These are phyloP conservation scores for Stictonetta naevosa DNA, from an alignment of 2,113 vertebrate species.

Conservation along the genomic window DNA sequence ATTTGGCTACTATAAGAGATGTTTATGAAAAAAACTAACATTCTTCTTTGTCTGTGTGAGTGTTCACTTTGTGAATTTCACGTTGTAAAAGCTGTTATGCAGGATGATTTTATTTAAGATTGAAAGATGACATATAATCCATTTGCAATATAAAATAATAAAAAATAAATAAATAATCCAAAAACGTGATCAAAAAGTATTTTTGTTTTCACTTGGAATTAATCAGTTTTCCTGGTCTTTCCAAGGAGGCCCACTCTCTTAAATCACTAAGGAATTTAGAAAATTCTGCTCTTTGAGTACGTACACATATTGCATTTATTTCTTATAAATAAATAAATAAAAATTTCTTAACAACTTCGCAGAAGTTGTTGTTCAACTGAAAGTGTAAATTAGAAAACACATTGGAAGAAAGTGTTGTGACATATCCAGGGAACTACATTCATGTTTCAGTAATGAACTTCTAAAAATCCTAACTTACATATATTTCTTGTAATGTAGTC, in stretches of 20 bases:
- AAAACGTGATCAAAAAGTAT: not conserved
- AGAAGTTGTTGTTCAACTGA: not conserved
- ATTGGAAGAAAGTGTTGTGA: not conserved
- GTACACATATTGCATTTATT: not conserved
- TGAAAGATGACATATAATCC: not conserved
- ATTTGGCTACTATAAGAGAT: not conserved
- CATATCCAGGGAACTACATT: not conserved
- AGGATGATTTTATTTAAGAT: not conserved
- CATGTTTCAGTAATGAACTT: not conserved
- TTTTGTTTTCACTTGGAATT: not conserved
- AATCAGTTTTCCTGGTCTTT: not conserved
- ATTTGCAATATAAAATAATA: not conserved
- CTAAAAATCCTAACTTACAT: not conserved
- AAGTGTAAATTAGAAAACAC: not conserved
- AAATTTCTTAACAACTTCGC: not conserved
- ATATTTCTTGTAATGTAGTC: not conserved
- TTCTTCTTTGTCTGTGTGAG: not conserved
- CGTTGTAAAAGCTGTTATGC: not conserved
- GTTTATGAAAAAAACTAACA: not conserved
- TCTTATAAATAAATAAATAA: not conserved
- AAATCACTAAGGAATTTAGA: not conserved
- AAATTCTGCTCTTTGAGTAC: not conserved
- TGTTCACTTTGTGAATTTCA: not conserved
- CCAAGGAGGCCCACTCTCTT: not conserved
- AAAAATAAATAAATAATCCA: not conserved